A percentile compares a stretch with the other conserved stretches of the same genome.
phyloP scores from a whole-genome alignment of 2,888 invertebrate genomes.

The Euclidia mi region DNA sequence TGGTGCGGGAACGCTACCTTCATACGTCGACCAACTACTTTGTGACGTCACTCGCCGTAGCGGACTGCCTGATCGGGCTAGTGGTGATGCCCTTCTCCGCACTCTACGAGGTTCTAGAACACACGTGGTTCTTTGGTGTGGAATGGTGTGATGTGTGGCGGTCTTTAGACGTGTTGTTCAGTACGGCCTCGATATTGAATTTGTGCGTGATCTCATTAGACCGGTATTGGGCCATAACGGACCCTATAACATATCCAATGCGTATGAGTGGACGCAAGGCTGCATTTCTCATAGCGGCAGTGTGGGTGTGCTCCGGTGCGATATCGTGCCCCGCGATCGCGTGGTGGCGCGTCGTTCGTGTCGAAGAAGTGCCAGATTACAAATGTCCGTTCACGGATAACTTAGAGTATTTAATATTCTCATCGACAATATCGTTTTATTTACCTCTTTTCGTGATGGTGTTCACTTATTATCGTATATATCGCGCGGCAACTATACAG shows the following conservation, averaged over 20 bases:
- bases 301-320: conserved; percentile 99
- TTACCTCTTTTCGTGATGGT: conserved; percentile 99
- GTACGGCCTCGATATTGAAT: conserved; percentile 99
- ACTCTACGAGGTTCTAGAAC: conserved; percentile 96
- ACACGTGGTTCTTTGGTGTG: conserved; percentile 98
- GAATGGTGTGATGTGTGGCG: conserved; percentile 99
- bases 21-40: conserved; percentile 99
- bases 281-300: conserved; percentile 96
- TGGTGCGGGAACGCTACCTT: conserved; percentile 97
- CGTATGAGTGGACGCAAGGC: conserved; percentile 97
- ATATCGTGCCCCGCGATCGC: conserved; percentile 99
- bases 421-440: conserved; percentile 99
- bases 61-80: conserved; percentile 98
- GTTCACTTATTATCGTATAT: conserved; percentile 99
- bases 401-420: conserved; percentile 98
- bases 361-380: conserved; percentile 94
- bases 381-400: conserved; percentile 99
- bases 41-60: conserved; percentile 98
- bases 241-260: conserved; percentile 99
- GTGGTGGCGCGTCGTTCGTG: conserved; percentile 97
- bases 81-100: conserved; percentile 99
- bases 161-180: conserved; percentile 98
- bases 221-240: conserved; percentile 99
- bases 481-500: conserved; percentile 97
- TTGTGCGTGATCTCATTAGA: conserved; percentile 99